Percentiles rank a stretch among this genome's conserved stretches.
Conservation (phyloP, 2,113 vertebrate genomes). For the Ptilorrhoa leucosticta region DNA sequence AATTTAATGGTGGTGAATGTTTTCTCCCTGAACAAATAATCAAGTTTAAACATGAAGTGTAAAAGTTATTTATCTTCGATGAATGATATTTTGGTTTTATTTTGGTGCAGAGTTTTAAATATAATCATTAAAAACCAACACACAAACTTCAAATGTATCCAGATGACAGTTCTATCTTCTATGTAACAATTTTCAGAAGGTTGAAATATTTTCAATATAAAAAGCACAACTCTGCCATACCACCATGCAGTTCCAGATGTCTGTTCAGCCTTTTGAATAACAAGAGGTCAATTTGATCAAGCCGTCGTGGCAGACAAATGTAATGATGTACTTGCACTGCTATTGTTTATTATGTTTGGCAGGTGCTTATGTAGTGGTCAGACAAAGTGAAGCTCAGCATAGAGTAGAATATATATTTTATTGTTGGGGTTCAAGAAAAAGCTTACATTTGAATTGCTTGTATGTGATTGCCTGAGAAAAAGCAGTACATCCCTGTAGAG, state of each 20-base stretch:
- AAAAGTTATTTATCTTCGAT: not conserved
- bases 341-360: not conserved
- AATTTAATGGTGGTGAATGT: not conserved
- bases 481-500: not conserved
- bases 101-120: not conserved
- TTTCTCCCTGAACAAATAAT: not conserved
- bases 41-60: not conserved
- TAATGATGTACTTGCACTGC: not conserved
- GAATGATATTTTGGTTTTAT: not conserved
- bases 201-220: not conserved
- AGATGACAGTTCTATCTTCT: not conserved
- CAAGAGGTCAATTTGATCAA: slow-evolving; percentile 23
- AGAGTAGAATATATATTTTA: not conserved
- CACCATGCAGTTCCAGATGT: not conserved
- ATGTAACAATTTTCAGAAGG: not conserved
- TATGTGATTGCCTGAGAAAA: slow-evolving; percentile 1
- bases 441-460: slow-evolving; percentile 17
- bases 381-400: not conserved
- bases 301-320: not conserved
- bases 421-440: not conserved
- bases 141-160: not conserved
- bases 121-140: not conserved
- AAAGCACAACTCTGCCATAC: not conserved
- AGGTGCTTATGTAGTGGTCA: not conserved
- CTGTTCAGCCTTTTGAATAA: not conserved